These are phyloP conservation scores for Anisognathus igniventris DNA, from an alignment of 2,797 vertebrate species.

Conservation along the genomic window DNA sequence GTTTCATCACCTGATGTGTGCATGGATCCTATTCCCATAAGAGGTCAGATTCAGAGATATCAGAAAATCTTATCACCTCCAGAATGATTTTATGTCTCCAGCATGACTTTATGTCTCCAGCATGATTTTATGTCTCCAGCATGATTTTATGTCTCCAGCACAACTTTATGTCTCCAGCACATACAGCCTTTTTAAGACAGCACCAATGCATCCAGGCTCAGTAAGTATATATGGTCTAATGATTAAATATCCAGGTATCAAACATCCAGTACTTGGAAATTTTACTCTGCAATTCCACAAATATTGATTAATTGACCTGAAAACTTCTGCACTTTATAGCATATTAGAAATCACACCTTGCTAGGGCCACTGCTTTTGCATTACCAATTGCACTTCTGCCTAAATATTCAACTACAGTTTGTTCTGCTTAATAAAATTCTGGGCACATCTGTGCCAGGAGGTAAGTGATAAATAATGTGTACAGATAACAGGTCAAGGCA, in stretches of 20 bases:
- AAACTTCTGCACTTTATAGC: not conserved
- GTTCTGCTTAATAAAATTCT: not conserved
- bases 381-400: not conserved
- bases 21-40: not conserved
- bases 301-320: not conserved
- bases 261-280: not conserved
- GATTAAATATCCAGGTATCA: not conserved
- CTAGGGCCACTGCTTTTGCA: not conserved
- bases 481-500: not conserved
- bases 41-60: not conserved
- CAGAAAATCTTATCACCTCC: not conserved
- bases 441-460: not conserved
- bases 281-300: slow-evolving; percentile 22
- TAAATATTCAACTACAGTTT: not conserved
- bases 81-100: not conserved
- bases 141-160: not conserved
- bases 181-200: not conserved
- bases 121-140: not conserved
- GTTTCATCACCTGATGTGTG: not conserved
- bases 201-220: not conserved
- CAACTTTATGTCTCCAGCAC: not conserved
- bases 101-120: not conserved
- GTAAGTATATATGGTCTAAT: not conserved
- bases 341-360: not conserved
- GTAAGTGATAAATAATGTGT: not conserved